phyloP scores from a whole-genome alignment of 2,888 invertebrate species.

The Muschampia plurimacula region DNA sequence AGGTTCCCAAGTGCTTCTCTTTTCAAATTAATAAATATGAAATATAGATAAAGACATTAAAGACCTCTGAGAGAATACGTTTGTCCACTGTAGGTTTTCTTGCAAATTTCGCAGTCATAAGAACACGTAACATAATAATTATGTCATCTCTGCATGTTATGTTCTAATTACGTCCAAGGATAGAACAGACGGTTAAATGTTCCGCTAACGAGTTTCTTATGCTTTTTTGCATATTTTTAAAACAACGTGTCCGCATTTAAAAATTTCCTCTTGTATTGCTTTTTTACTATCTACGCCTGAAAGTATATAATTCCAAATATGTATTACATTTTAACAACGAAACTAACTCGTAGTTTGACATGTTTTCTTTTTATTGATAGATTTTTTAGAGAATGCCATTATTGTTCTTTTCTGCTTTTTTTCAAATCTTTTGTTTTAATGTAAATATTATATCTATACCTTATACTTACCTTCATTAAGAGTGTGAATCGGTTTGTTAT shows the following conservation, averaged over 20 bases:
- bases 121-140: conserved; percentile 11
- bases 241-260: conserved; percentile 15
- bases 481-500: background rate
- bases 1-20: background rate
- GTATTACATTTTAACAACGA: no score
- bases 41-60: no score
- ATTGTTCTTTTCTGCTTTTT: background rate
- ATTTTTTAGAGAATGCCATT: no score
- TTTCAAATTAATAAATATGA: background rate
- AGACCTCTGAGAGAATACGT: background rate
- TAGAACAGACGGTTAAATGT: conserved; percentile 10
- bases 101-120: background rate
- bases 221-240: conserved; percentile 24
- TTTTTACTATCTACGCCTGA: background rate
- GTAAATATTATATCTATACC: background rate
- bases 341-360: no score
- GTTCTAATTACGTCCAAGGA: conserved; percentile 33
- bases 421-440: background rate
- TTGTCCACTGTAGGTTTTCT: background rate
- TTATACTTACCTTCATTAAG: background rate
- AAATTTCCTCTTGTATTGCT: conserved; percentile 1
- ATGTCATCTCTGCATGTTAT: conserved; percentile 24
- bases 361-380: no score
- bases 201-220: conserved; percentile 23
- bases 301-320: background rate